Percentiles rank a stretch among this genome's conserved stretches.
Evolutionary conservation across 2,888 invertebrate species (phyloP).

Genomic region (Junonia oenone): DNA sequence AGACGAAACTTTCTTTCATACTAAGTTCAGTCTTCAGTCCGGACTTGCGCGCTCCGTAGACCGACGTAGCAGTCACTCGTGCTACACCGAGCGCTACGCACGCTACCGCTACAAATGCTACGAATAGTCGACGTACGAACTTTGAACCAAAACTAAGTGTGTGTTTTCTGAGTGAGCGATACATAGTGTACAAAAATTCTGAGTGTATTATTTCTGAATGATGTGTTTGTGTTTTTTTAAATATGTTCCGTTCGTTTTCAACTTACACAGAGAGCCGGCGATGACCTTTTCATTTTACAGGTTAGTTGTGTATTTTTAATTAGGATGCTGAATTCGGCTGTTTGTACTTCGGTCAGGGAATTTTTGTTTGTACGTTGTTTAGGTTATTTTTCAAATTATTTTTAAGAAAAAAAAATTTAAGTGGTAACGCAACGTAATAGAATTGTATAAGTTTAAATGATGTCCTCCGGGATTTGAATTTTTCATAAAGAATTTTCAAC

Average conservation of each 20-base stretch:
- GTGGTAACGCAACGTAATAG: too few relatives aligned
- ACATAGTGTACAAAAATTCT: slow-evolving; percentile 31
- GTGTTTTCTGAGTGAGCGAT: slow-evolving; percentile 19
- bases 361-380: slow-evolving; percentile 6
- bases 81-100: slow-evolving; percentile 52
- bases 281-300: slow-evolving; percentile 67
- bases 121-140: slow-evolving; percentile 43
- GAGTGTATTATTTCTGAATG: slow-evolving; percentile 39
- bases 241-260: slow-evolving; percentile 45
- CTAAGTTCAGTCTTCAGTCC: slow-evolving; percentile 44
- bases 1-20: slow-evolving; percentile 42
- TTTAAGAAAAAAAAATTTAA: neutral
- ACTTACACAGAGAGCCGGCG: slow-evolving; percentile 52
- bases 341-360: slow-evolving; percentile 18
- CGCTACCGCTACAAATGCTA: slow-evolving; percentile 45
- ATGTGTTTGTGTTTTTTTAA: slow-evolving; percentile 32
- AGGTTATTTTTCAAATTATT: neutral
- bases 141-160: slow-evolving; percentile 29
- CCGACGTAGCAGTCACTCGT: slow-evolving; percentile 53
- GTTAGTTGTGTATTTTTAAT: slow-evolving; percentile 68
- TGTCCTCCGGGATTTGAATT: too few relatives aligned
- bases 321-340: slow-evolving; percentile 40
- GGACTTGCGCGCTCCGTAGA: slow-evolving; percentile 58
- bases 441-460: too few relatives aligned
- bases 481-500: too few relatives aligned